These are phyloP conservation scores for Anguilla megastoma DNA, from an alignment of 2,797 vertebrate genomes.

Conservation along the genomic window DNA sequence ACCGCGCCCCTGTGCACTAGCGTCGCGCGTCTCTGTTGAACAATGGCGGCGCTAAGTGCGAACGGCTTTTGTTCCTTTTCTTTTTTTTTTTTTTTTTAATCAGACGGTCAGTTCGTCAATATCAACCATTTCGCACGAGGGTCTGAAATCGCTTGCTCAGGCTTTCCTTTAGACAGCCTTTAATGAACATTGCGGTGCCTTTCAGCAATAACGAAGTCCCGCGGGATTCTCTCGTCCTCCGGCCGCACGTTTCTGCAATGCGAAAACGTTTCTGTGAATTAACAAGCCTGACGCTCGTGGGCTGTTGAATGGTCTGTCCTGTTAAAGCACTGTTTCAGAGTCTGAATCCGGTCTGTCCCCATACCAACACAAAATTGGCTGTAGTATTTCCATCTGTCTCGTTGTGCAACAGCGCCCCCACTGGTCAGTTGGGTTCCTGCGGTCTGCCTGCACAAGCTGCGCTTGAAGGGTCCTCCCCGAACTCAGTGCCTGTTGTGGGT, in stretches of 20 bases:
- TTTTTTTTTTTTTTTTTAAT: conserved; percentile 54
- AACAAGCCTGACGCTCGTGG: background rate
- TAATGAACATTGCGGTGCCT: conserved; percentile 16
- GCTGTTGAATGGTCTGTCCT: background rate
- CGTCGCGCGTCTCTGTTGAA: conserved; percentile 50
- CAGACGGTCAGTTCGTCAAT: conserved; percentile 53
- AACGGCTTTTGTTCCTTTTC: conserved; percentile 39
- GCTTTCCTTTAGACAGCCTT: conserved; percentile 37
- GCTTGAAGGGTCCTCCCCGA: background rate
- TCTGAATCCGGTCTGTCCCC: background rate
- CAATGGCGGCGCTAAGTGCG: conserved; percentile 16
- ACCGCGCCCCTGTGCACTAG: conserved; percentile 51
- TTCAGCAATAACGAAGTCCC: background rate
- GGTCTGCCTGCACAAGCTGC: background rate
- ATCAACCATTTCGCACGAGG: conserved; percentile 37
- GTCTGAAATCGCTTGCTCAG: conserved; percentile 21
- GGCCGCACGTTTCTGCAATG: background rate
- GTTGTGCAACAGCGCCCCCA: background rate
- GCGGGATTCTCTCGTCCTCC: background rate
- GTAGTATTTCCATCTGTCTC: background rate
- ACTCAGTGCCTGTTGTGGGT: background rate
- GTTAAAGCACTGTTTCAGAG: background rate
- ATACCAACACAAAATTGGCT: background rate
- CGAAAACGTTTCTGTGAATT: background rate
- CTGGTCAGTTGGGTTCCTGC: background rate